Base-by-base conservation (phyloP, 2,113 vertebrate species). In the mouse (Mus musculus) region DNA sequence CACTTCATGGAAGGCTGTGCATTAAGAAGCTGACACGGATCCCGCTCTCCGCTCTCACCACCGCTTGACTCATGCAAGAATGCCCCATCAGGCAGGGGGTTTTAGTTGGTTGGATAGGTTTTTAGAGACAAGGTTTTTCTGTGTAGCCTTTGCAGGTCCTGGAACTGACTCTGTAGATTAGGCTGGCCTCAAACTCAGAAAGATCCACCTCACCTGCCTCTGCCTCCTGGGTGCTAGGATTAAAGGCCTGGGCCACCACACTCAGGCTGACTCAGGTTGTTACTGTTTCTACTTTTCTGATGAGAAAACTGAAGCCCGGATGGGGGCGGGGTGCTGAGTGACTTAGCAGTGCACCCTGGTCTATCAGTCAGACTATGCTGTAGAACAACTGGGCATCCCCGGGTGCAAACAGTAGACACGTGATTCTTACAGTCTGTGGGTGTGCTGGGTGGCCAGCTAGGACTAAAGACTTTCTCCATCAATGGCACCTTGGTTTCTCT, bases 301-400 rank as follows among this genome's bases (percentile, higher is more conserved):
- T 8, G 39, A 65, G 54, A 46, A 7, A 26, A 36, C 7, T 4
- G 88, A 84, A 90, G 56, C 75, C 11, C n/a, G 46, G 75, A 36
- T 42, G 39, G 30, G 30, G 67, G 67, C 1, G 5, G 67, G 30
- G 67, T 4, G 1, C 22, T 26, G 39, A 42, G 73, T 30, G 7
- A 26, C 85, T 88, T 20, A 56, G 69, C 36, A 12, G 22, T 14
- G 5, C 20, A 7, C 20, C 46, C 71, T 11, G 14, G 17, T 20
- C 1, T 28, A 12, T 39, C 5, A 0, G 30, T 76, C 85, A 75
- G 3, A 33, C 3, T 3, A 2, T 7, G 75, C 56, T 22, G 5
- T 14, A 24, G 90, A 76, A 56, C 56, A 30, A 30, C n/a, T 36
- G 5, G 0, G 8, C 33, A 42, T 59, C 61, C 4, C 56, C 6